Evolutionary conservation across 2,797 vertebrate genomes (phyloP), one percentile per base, ranked within the genome.

Genomic region (Sciaenops ocellatus): DNA sequence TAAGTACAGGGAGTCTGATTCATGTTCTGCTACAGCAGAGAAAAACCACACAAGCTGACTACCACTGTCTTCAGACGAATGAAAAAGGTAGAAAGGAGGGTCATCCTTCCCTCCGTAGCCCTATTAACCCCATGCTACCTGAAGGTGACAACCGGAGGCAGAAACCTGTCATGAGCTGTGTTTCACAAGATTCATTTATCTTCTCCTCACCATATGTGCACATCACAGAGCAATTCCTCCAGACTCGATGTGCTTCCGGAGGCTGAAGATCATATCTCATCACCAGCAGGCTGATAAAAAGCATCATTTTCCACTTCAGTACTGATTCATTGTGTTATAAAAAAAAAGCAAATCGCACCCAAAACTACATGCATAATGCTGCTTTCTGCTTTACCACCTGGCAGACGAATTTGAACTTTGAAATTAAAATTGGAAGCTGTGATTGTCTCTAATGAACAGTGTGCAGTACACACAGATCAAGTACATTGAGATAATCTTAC

Each of bases 111-210:
- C 65, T 86, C 81, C n/a, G 38, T 85, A 78, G 87, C 89, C 88
- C 73, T 80, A 89, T 91, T 92, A 93, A 91, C 89, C 82, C 80
- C 76, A 15, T n/a, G 69, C 82, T 73, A 76, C 87, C 87, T 80
- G 84, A 81, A 85, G 87, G 92, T 89, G 88, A 89, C 88, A 83
- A 76, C 84, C 48, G 64, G 69, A 85, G 83, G 89, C 78, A 76
- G 76, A 61, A 73, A 83, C 64, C 89, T 87, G 89, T 90, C 83
- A 80, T 48, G 10, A 61, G 78, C 79, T 7, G 41, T 66, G 75
- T 85, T 85, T 89, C 87, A 81, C 73, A 30, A 63, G 83, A 89
- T 83, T 83, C 78, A 90, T 91, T 87, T 85, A 84, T 90, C 89
- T 85, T 77, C 73, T 62, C 71, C 68, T 77, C 78, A 11, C 86